phyloP scores from a whole-genome alignment of 2,888 invertebrate genomes.

The Keiferia lycopersicella region DNA sequence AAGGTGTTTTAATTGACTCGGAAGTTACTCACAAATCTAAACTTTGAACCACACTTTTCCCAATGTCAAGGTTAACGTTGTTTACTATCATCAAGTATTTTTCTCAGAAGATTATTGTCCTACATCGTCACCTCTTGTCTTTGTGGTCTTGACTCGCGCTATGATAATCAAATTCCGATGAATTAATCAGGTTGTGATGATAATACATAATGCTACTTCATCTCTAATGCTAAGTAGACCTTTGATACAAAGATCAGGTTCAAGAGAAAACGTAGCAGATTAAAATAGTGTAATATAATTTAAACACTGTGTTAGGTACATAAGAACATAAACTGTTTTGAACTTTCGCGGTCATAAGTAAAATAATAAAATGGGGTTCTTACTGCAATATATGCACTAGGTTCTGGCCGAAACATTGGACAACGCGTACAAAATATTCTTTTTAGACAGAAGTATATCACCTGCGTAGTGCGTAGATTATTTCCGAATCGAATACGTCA shows the following conservation, averaged over 20 bases:
- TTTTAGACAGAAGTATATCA: no score
- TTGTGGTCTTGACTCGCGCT: slow-evolving; percentile 6
- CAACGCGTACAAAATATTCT: no score
- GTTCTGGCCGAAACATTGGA: no score
- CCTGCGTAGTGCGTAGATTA: no score
- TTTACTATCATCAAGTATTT: background rate
- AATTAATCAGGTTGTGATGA: slow-evolving; percentile 9
- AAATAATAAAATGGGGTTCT: no score
- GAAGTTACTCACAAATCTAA: background rate
- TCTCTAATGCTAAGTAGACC: background rate
- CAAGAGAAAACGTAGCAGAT: background rate
- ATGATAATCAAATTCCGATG: slow-evolving; percentile 14
- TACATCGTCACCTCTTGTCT: slow-evolving; percentile 1
- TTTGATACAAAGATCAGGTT: background rate
- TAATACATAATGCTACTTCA: slow-evolving; percentile 16
- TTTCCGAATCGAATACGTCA: no score
- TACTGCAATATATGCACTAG: no score
- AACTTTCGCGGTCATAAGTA: no score
- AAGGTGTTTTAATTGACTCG: no score
- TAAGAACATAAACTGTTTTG: no score
- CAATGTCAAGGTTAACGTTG: slow-evolving; percentile 9
- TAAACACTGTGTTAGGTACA: no score
- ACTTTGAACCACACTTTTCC: background rate
- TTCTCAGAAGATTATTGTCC: background rate
- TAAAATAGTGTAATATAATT: no score